Conservation (phyloP, 2,113 vertebrate genomes). For the Gobio gobio region DNA sequence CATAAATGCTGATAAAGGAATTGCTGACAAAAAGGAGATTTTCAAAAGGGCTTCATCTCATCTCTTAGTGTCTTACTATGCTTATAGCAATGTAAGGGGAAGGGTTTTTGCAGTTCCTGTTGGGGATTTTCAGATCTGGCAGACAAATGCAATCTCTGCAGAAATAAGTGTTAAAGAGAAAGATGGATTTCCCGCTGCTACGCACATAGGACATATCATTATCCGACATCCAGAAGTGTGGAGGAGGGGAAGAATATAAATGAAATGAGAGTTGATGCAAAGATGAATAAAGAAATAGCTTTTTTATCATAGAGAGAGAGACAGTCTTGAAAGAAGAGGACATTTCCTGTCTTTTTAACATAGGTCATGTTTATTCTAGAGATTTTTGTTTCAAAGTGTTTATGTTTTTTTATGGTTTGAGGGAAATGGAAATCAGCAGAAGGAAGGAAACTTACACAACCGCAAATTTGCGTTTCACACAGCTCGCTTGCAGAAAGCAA, state of each 20-base stretch:
- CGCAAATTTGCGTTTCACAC: not conserved
- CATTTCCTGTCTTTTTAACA: not conserved
- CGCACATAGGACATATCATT: slow-evolving; percentile 65
- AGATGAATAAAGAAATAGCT: not conserved
- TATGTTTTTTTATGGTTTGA: not conserved
- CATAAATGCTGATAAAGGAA: slow-evolving; percentile 19
- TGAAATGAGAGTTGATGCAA: slow-evolving; percentile 51
- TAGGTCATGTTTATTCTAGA: not conserved
- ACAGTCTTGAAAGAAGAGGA: not conserved
- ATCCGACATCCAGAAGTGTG: slow-evolving; percentile 56
- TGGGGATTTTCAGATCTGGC: slow-evolving; percentile 15
- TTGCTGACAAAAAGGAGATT: slow-evolving; percentile 22
- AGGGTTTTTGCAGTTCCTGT: not conserved
- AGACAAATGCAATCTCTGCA: slow-evolving; percentile 34
- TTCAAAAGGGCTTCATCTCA: slow-evolving; percentile 8
- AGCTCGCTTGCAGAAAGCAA: not conserved
- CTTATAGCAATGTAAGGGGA: not conserved
- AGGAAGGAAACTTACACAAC: not conserved
- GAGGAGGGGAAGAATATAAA: slow-evolving; percentile 55
- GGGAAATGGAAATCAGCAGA: not conserved
- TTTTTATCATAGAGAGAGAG: no score
- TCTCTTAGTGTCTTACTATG: slow-evolving; percentile 7
- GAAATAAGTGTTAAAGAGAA: slow-evolving; percentile 56
- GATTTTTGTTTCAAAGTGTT: no score
- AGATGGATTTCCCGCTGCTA: slow-evolving; percentile 26